phyloP scores from a whole-genome alignment of 2,888 invertebrate species.

The Apamea anceps region DNA sequence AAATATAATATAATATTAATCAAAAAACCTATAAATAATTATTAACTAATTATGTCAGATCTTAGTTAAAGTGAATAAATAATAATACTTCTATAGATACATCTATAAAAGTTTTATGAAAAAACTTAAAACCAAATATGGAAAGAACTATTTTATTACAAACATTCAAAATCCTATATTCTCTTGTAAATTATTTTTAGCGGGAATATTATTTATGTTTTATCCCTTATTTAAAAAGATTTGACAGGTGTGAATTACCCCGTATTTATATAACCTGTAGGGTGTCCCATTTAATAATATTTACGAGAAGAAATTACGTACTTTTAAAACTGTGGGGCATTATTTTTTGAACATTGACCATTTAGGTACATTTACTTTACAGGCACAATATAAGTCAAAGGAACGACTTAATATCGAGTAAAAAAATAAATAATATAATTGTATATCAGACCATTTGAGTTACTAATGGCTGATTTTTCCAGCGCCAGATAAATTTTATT shows the following conservation, averaged over 20 bases:
- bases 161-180: neutral
- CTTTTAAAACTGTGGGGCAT: constrained; percentile 25
- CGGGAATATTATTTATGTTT: neutral
- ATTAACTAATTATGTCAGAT: constrained; percentile 31
- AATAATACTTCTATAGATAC: too few species aligned
- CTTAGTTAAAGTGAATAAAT: constrained; percentile 21
- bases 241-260: neutral
- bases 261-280: neutral
- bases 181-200: neutral
- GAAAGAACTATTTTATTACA: constrained; percentile 11
- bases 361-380: constrained; percentile 3
- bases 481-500: too few species aligned
- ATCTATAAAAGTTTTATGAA: neutral
- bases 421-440: neutral
- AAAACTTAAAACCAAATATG: constrained; percentile 25
- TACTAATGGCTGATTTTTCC: too few species aligned
- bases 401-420: constrained; percentile 8
- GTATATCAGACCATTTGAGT: constrained; percentile 14
- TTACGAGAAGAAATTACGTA: neutral
- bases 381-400: constrained; percentile 9
- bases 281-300: neutral
- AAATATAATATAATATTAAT: constrained; percentile 18
- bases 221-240: neutral
- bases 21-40: constrained; percentile 14
- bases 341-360: constrained; percentile 7